These are phyloP conservation scores for Orius insidiosus DNA, from an alignment of 1,140 invertebrate species.

Conservation along the genomic window DNA sequence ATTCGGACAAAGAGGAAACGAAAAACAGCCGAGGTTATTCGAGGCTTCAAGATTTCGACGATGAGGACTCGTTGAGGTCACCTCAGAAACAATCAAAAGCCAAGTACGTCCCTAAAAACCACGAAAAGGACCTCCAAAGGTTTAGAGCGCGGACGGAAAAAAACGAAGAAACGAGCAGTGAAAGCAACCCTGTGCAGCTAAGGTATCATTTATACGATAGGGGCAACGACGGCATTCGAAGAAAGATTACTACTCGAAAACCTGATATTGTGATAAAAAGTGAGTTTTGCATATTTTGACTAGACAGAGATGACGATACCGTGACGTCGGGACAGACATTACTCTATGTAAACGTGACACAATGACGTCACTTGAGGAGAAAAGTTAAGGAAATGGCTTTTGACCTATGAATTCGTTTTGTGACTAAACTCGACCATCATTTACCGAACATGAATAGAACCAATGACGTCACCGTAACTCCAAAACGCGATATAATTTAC, in stretches of 20 bases:
- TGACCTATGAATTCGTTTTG: too few species aligned
- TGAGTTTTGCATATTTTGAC: background rate
- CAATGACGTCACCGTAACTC: too few species aligned
- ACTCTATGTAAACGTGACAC: too few species aligned
- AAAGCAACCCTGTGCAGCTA: constrained; percentile 11
- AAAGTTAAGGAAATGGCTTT: too few species aligned
- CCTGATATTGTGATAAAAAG: background rate
- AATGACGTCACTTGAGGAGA: too few species aligned
- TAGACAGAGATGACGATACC: too few species aligned
- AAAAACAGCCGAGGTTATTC: background rate
- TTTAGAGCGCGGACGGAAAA: constrained; percentile 2
- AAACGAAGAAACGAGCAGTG: constrained; percentile 7
- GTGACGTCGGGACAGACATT: too few species aligned
- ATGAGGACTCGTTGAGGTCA: background rate
- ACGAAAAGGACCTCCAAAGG: background rate
- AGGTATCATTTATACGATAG: constrained; percentile 15
- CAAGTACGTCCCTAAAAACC: background rate
- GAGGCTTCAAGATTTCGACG: background rate
- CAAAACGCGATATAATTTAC: too few species aligned
- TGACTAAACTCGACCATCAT: too few species aligned
- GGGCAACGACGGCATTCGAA: background rate
- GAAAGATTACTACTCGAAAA: background rate
- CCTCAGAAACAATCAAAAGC: background rate
- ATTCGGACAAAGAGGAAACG: background rate
- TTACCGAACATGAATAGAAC: too few species aligned